Evolutionary conservation across 2,797 vertebrate species (phyloP), one percentile per base, ranked within the genome.

Genomic region (Parauchenoglanis ngamensis): DNA sequence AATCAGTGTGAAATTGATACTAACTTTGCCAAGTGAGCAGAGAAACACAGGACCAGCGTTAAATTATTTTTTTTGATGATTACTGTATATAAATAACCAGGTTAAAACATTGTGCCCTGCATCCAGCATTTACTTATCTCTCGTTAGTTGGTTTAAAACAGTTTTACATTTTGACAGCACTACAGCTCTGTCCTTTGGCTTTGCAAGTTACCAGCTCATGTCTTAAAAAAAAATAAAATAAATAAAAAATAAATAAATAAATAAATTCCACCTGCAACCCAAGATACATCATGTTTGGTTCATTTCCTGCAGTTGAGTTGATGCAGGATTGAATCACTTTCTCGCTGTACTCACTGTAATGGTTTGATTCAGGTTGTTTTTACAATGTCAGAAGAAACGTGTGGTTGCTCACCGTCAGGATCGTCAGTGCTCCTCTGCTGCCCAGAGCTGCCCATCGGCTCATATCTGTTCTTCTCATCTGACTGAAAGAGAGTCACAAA

Each of bases 391-490:
- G 25, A 73, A 5, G 8, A 72, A 31, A 72, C 7, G 13, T 40
- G 25, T 12, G 35, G 75, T 52, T 72, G 11, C 92, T 93, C 86
- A 96, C 96, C 96, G 92, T 95, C 94, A 46, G 88, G 57, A 54
- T 95, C 94, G 8, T 91, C 94, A 7, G 90, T 87, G 63, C 91
- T 78, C 86, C 87, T 93, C 89, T 92, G 94, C 46, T 94, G 94
- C 85, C 94, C 90, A 73, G 86, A 94, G 90, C 91, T 92, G 86
- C 92, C 92, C 93, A 95, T 95, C 6, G 90, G 87, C 90, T 95
- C 93, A 31, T 94, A 94, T 91, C 93, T 95, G 92, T 90, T 92
- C 88, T 91, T 94, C 17, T 95, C 94, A n/a, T 93, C 94, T 46
- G 82, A 84, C 96, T 96, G 90, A 54, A 86, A 92, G 28, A 92